A percentile compares a stretch with the other conserved stretches of the same genome.
phyloP scores from a whole-genome alignment of 30 jellyfish, hydroid and myxozoan genomes.

The Nemopilema nomurai region DNA sequence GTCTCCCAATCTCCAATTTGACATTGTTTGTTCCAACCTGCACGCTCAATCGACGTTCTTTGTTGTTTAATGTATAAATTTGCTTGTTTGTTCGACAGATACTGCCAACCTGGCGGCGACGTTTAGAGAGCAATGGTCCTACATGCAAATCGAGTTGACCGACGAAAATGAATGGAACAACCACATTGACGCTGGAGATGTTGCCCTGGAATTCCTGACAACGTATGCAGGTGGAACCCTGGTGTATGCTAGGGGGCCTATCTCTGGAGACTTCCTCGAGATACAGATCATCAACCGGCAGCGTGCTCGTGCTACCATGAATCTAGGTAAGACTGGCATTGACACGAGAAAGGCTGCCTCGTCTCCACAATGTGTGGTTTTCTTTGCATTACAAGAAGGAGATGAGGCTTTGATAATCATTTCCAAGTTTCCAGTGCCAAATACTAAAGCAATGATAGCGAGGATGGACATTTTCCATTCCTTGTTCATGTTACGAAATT shows the following conservation, averaged over 20 bases:
- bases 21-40: neutral
- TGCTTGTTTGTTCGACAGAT: conserved; percentile 33
- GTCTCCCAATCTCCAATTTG: neutral
- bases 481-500: too few relatives aligned
- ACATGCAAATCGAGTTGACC: conserved; percentile 74
- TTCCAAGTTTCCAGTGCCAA: too few relatives aligned
- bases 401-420: too few relatives aligned
- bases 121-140: conserved; percentile 94
- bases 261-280: conserved; percentile 85
- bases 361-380: too few relatives aligned
- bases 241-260: conserved; percentile 89
- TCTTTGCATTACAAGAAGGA: too few relatives aligned
- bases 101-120: conserved; percentile 78
- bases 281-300: conserved; percentile 76
- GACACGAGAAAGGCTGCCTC: too few relatives aligned
- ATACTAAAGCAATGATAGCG: too few relatives aligned
- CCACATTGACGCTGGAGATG: conserved; percentile 82
- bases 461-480: too few relatives aligned
- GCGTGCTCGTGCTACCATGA: conserved; percentile 83
- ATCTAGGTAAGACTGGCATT: conserved; percentile 70
- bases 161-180: conserved; percentile 84
- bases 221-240: conserved; percentile 74
- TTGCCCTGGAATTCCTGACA: conserved; percentile 83
- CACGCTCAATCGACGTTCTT: neutral
- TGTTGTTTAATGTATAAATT: too few relatives aligned